phyloP scores from a whole-genome alignment of 2,888 invertebrate genomes.

The Aspidiotus rigidus region DNA sequence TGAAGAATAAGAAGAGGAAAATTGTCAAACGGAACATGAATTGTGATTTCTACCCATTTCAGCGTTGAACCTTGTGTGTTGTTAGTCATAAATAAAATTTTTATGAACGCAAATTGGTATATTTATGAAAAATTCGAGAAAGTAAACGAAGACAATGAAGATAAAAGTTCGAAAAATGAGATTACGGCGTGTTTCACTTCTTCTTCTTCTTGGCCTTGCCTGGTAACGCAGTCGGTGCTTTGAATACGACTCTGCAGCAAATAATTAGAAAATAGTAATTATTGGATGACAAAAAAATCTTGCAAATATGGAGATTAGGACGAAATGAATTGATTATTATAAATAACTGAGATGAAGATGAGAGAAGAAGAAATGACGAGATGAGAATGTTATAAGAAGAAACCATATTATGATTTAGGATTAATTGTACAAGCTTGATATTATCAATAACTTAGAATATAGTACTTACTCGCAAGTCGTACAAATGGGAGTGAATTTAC shows the following conservation, averaged over 20 bases:
- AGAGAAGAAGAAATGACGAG: background rate
- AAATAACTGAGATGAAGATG: background rate
- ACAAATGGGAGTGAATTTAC: constrained; percentile 94
- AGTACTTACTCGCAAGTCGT: constrained; percentile 89
- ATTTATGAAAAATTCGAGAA: background rate
- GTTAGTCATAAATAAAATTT: background rate
- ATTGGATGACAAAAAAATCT: background rate
- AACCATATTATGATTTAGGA: too few species aligned
- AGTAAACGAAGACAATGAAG: background rate
- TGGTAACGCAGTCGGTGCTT: constrained; percentile 71
- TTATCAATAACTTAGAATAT: background rate
- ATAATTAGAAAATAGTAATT: background rate
- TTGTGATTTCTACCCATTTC: constrained; percentile 19
- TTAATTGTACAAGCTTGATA: background rate
- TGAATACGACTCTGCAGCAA: constrained; percentile 60
- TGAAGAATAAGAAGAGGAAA: background rate
- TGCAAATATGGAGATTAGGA: background rate
- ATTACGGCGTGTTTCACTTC: constrained; percentile 37
- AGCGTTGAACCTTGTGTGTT: background rate
- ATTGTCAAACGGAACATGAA: constrained; percentile 1
- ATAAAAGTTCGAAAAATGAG: background rate
- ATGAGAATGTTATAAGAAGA: background rate
- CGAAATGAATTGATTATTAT: background rate
- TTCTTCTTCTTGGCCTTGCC: constrained; percentile 75
- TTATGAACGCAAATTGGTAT: background rate